Percentiles rank a stretch among this genome's conserved stretches.
These are phyloP conservation scores for Megaceryle alcyon DNA, from an alignment of 2,797 vertebrate species.

Conservation along the genomic window DNA sequence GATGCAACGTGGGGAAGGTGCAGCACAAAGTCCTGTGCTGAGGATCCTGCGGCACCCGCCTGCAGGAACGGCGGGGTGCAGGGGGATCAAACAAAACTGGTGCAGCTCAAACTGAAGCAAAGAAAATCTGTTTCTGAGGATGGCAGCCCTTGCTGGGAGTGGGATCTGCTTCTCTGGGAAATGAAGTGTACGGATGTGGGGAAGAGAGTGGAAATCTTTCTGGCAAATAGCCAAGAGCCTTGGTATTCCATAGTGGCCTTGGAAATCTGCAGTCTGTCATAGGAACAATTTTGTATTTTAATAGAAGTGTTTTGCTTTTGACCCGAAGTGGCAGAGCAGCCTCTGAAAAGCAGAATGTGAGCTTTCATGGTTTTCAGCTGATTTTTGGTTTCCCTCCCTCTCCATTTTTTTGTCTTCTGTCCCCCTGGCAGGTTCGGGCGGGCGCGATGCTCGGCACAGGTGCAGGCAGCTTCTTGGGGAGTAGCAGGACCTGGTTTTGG, in stretches of 20 bases:
- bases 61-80: accelerated
- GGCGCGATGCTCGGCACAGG: accelerated
- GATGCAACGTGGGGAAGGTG: background rate
- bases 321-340: background rate
- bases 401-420: background rate
- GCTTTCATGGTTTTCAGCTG: background rate
- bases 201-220: background rate
- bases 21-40: background rate
- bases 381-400: background rate
- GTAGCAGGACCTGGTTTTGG: background rate
- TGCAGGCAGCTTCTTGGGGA: background rate
- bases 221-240: background rate
- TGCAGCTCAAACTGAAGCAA: background rate
- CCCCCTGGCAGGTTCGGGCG: background rate
- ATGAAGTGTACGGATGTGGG: background rate
- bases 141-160: background rate
- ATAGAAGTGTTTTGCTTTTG: background rate
- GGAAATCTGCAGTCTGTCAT: background rate
- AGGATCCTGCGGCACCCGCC: background rate
- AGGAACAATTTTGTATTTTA: background rate
- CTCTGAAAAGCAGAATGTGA: background rate
- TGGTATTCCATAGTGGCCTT: background rate
- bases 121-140: background rate
- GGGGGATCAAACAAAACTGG: background rate
- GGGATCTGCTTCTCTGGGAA: background rate